Evolutionary conservation across 2,113 vertebrate genomes (phyloP), one percentile per base, ranked within the genome.

Genomic region (Pyxicephalus adspersus): DNA sequence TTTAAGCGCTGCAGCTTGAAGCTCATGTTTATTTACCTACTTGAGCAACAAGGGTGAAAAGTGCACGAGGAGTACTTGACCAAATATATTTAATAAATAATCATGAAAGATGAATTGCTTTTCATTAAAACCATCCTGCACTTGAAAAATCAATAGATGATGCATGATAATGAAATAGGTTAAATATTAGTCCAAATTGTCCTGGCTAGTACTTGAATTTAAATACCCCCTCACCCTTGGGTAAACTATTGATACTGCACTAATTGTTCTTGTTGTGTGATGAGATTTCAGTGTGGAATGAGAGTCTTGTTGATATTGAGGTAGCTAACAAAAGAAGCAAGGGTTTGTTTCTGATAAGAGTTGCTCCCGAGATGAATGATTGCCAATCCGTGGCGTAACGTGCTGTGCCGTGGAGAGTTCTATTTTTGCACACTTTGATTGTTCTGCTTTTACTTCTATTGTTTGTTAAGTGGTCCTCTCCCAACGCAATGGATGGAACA

Each of bases 1-100:
- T 75, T 72, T n/a, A 11, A n/a, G 83, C 88, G 71, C 86, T 83
- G 73, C 57, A 45, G 34, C 87, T 85, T 83, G 86, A 84, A 85
- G 78, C 84, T 77, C 88, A 84, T 88, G 81, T 90, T 93, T 91
- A 87, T 86, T 79, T 78, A 79, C 78, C 83, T 84, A 83, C 88
- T 87, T 84, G 84, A 88, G 85, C 88, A 85, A 89, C 83, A 80
- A 90, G 92, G 92, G 92, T 94, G 92, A 94, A 94, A 93, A 92
- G 93, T 93, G 88, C 91, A 94, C 71, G 73, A 71, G 45, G 72
- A 83, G 86, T 86, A 87, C 90, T 83, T 83, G 76, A 84, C 85
- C 85, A 88, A 91, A 89, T 81, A 87, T 61, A 76, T 83, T 87
- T 64, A 83, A 87, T 89, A 91, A 90, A 92, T 86, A 91, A 87